Percentiles rank a stretch among this genome's conserved stretches.
Conservation (phyloP, 2,797 vertebrate genomes). For the Oreochromis mossambicus region DNA sequence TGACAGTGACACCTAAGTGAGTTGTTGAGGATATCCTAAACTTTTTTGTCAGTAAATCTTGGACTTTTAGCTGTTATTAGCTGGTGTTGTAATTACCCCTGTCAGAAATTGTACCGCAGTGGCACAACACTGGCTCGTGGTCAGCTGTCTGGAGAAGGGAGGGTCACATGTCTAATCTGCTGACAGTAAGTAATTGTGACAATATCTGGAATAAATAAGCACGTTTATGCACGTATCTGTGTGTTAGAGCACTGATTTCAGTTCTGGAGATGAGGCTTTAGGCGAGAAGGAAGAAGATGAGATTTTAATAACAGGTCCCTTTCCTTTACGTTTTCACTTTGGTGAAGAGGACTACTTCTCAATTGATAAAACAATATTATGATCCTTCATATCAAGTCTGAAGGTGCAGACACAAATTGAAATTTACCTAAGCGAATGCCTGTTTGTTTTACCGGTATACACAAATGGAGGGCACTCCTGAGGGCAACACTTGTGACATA, state of each 20-base stretch:
- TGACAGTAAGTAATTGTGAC: background rate
- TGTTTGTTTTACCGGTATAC: accelerated
- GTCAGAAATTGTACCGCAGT: accelerated
- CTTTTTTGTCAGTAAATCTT: background rate
- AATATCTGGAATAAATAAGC: background rate
- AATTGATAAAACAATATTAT: accelerated
- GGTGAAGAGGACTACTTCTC: background rate
- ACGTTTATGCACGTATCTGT: accelerated
- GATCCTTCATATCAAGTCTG: background rate
- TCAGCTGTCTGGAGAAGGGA: background rate
- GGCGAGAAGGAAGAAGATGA: accelerated
- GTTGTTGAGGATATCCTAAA: background rate
- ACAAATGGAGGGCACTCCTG: background rate
- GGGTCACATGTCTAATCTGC: background rate
- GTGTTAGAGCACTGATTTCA: background rate
- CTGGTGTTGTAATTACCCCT: background rate
- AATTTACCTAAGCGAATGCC: accelerated
- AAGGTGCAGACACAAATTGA: background rate
- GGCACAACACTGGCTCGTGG: background rate
- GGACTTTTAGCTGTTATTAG: background rate
- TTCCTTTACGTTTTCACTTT: background rate
- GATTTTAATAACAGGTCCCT: background rate
- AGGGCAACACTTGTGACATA: background rate
- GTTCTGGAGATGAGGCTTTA: background rate
- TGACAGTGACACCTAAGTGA: background rate